Percentiles rank a stretch among this genome's conserved stretches.
phyloP scores from a whole-genome alignment of 2,797 vertebrate species.

The Tiaroga cobitis region DNA sequence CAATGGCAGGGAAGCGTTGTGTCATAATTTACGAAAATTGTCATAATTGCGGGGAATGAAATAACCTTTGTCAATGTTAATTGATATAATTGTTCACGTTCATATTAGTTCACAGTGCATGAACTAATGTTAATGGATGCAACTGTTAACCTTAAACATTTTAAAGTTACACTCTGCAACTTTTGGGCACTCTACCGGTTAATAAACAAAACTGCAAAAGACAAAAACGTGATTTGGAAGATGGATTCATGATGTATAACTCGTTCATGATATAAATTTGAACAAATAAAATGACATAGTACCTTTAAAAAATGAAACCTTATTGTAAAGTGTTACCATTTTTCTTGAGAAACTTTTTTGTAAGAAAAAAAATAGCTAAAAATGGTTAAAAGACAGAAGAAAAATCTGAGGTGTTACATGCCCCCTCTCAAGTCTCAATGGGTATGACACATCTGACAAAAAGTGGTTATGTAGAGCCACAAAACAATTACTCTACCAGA shows the following conservation, averaged over 20 bases:
- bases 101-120: too few relatives aligned
- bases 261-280: not conserved
- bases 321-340: not conserved
- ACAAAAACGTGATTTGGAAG: not conserved
- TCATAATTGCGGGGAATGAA: not conserved
- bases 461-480: conserved; percentile 5
- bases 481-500: conserved; percentile 27
- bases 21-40: not conserved
- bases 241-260: not conserved
- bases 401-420: not conserved
- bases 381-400: too few relatives aligned
- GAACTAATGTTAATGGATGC: too few relatives aligned
- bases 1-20: not conserved
- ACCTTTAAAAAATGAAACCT: not conserved
- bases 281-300: not conserved
- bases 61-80: not conserved
- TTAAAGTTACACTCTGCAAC: too few relatives aligned
- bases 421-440: not conserved
- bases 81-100: not conserved
- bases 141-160: too few relatives aligned
- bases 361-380: not conserved
- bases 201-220: not conserved
- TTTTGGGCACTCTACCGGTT: too few relatives aligned
- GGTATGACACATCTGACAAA: not conserved
- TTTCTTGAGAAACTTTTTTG: not conserved